Evolutionary conservation across 2,797 vertebrate species (phyloP), one percentile per base, ranked within the genome.

Genomic region (Strix occidentalis): DNA sequence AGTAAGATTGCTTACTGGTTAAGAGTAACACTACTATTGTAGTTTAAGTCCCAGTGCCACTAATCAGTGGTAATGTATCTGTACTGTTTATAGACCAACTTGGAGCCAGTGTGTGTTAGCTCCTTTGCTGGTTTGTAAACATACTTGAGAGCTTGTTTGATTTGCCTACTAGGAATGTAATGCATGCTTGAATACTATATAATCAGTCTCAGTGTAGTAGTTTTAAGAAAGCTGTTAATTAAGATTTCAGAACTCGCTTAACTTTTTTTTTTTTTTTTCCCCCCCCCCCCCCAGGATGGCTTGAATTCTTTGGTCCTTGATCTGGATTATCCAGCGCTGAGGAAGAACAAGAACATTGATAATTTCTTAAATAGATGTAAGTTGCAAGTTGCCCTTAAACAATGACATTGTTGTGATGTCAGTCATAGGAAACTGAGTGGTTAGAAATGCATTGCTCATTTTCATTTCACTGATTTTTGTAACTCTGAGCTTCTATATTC

Each of bases 261-360:
- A 82, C 46, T 93, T 95, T 28, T 72, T 51, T 29, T 78, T 79
- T 94, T 95, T 97, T 95, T 98, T 84, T 84, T 56, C 93, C 97
- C 85, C 37, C 85, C n/a, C 69, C 96, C 98, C 35, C 25, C 25
- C 4, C 95, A 99, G 99, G 99, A 99, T 98, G 99, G 99, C 87
- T 98, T 99, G 97, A 99, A 99, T 86, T 99, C 99, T 79, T 95
- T 99, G 98, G 99, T 99, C 93, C 98, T 99, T 96, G 99, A 99
- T 98, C 97, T 99, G 98, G 99, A 99, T 98, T 99, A 99, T 97
- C 99, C 99, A 56, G 99, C 99, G 2, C 98, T 99, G 89, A 99
- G 99, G 95, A 99, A 99, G 98, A 99, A 99, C 98, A 99, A 99
- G 98, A 99, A 99, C 97, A 99, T 99, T 8, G 99, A 99, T 96